Conservation (phyloP, 92 coral and sea anemone genomes). For the Diadumene lineata region DNA sequence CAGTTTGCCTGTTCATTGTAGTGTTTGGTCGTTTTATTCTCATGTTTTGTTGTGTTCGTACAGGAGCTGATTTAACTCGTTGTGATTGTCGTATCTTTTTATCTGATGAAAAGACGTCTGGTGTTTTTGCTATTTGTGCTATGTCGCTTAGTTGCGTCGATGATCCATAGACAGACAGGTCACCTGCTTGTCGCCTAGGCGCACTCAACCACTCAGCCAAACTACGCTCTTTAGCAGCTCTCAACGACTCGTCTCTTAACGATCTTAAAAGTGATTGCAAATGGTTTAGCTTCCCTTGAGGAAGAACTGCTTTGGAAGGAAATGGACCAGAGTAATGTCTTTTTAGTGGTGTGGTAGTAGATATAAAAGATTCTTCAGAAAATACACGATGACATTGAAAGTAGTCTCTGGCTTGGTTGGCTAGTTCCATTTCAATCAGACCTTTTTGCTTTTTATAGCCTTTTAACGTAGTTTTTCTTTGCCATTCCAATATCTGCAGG, state of each 20-base stretch:
- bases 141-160: not conserved
- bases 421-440: conserved; percentile 44
- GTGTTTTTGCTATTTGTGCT: not conserved
- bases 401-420: conserved; percentile 33
- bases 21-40: conserved; percentile 1
- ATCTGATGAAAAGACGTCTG: not conserved
- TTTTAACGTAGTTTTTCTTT: conserved; percentile 31
- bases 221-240: not conserved
- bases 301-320: conserved; percentile 58
- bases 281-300: conserved; percentile 41
- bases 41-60: not conserved
- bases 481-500: conserved; percentile 39
- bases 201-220: not conserved
- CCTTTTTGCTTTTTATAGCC: conserved; percentile 17
- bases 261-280: conserved; percentile 31
- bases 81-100: not conserved
- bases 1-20: not conserved
- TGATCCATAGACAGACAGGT: not conserved
- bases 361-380: conserved; percentile 51
- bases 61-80: conserved; percentile 4
- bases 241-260: conserved; percentile 32
- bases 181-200: not conserved
- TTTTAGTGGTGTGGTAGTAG: conserved; percentile 27
- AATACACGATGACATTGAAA: conserved; percentile 62
- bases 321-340: conserved; percentile 43